Evolutionary conservation across 35 echinoderm and acorn worm species (phyloP), one percentile per base, ranked within the genome.

Genomic region (Anneissia japonica): DNA sequence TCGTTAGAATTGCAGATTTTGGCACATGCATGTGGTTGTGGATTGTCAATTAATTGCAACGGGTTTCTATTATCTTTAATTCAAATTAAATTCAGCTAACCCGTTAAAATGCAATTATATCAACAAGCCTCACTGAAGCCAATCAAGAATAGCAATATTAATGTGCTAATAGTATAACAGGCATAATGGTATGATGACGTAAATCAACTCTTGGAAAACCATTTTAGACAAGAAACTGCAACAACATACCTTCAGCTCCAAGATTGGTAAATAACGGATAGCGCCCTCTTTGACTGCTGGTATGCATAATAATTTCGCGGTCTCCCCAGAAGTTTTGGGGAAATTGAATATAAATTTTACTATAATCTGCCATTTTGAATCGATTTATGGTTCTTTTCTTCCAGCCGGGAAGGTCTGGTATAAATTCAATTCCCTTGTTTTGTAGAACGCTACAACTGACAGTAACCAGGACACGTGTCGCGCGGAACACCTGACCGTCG

Each of bases 371-470:
- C 74, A 79, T 72, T 12, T 40, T 29, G 39, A 78, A 77, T 51
- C 84, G 73, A 29, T 76, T 77, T 21, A 90, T 77, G 33, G 33
- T 46, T 23, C 76, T 82, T 14, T 36, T 46, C 34, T 90, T 90
- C 88, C 88, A 90, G 30, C 45, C 74, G 5, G 88, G 88, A n/a
- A 90, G 82, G 10, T 76, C 73, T 14, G 88, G 88, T 83, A 84
- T 55, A 31, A 90, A 90, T 46, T 90, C 0, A 14, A 90, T 82
- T 21, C 46, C 33, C 38, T 79, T 31, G 30, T 77, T 83, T 33
- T 90, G 88, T 1, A 90, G 35, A n/a, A 90, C 88, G 35, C 81
- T 82, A 34, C 83, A 34, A 51, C 82, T 84, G 82, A 90, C 83
- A 7, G 88, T 90, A 26, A 90, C 82, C 0, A 90, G n/a, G 41